Base-by-base conservation (phyloP, 2,113 vertebrate genomes). In the Sporophila hypoxantha region DNA sequence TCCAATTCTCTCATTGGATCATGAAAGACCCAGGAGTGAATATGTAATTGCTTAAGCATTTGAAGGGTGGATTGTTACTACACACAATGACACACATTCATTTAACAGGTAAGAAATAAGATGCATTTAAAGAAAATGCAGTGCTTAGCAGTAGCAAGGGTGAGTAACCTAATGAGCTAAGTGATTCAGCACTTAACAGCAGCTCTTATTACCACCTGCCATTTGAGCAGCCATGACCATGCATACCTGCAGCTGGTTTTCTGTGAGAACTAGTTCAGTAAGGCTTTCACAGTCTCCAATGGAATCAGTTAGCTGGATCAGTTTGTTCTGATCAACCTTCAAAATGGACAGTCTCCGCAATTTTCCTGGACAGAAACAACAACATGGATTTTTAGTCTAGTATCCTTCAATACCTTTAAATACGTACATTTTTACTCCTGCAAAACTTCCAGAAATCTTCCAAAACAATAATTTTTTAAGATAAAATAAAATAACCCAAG, bases 221-320 rank as follows among this genome's bases (percentile, higher is more conserved):
- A 85, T 62, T 65, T 84, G 64, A 93, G 53, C 10, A 74, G 44
- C 29, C 16, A 44, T 18, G 62, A 49, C 39, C 37, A 34, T 8
- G 96, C 98, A 95, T 87, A 99, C 99, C 98, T 98, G 95, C 78
- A 99, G 96, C 18, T 98, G 98, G 90, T 99, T 99, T 96, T 99
- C 99, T 37, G 99, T 99, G 70, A 99, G 97, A 93, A 99, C 98
- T 73, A 99, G 97, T 80, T 99, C 99, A 9, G 98, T 99, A 92
- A 99, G 98, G 96, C 96, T 98, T 97, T 99, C 99, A 89, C 99
- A 99, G 94, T 98, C 98, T 50, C 99, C 99, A 41, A 99, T 97
- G 50, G 98, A 97, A 93, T 99, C 98, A 5, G 99, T 98, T 90
- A 99, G 94, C 68, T 98, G 97, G 30, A 96, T 87, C 62, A 99